Evolutionary conservation across 2,113 vertebrate species (phyloP).

Genomic region (Macquaria ambigua): DNA sequence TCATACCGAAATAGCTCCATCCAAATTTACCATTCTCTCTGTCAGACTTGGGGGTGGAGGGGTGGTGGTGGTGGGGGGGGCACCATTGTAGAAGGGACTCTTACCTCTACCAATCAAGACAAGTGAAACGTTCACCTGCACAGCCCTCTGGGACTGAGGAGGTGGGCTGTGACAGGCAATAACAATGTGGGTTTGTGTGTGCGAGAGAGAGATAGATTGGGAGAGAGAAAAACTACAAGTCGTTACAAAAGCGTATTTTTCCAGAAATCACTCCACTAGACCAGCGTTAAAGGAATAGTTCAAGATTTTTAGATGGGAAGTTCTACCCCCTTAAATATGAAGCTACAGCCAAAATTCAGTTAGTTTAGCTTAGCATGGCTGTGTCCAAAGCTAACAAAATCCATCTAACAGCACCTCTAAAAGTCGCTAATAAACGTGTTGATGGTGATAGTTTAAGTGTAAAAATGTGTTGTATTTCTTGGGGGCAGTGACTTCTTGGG

Average conservation of each 20-base stretch:
- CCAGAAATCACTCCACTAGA: not conserved
- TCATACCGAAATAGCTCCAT: conserved; percentile 49
- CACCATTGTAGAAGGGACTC: conserved; percentile 12
- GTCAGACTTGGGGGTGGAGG: conserved; percentile 30
- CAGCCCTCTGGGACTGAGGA: conserved; percentile 8
- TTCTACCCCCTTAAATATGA: not conserved
- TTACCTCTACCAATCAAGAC: conserved; percentile 42
- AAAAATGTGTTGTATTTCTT: too few species aligned
- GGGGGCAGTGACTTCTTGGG: not conserved
- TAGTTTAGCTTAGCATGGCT: not conserved
- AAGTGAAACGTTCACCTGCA: conserved; percentile 41
- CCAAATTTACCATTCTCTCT: conserved; percentile 47
- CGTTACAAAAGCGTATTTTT: conserved; percentile 21
- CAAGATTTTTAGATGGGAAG: not conserved
- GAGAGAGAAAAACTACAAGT: not conserved
- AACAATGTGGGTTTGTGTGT: conserved; percentile 23
- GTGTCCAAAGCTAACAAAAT: not conserved
- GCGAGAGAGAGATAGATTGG: not conserved
- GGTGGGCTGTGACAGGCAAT: conserved; percentile 29
- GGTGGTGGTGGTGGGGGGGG: not conserved
- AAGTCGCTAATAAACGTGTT: not conserved
- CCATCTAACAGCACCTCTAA: not conserved
- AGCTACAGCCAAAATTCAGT: not conserved
- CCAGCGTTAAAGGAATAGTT: not conserved
- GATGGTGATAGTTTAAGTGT: too few species aligned